These are phyloP conservation scores for Aromia moschata DNA, from an alignment of 2,888 invertebrate species.

Conservation along the genomic window DNA sequence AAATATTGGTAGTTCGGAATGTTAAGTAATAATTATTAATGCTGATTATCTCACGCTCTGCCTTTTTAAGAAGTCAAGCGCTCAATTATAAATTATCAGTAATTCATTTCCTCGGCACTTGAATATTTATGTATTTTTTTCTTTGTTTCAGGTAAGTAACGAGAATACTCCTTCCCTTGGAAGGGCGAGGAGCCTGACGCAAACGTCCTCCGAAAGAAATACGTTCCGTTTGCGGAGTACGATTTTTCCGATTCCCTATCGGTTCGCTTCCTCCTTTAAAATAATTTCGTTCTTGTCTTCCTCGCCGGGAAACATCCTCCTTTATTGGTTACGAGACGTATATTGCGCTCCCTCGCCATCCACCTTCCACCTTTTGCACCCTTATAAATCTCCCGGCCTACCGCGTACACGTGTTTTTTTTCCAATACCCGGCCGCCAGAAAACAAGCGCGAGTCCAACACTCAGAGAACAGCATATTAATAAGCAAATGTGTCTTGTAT, in stretches of 20 bases:
- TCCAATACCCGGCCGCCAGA: neutral
- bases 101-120: neutral
- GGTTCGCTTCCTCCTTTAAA: neutral
- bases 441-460: neutral
- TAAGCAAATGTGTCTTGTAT: too few species aligned
- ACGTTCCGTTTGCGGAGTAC: too few species aligned
- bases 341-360: neutral
- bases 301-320: neutral
- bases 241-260: neutral
- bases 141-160: constrained; percentile 5
- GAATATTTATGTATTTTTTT: neutral
- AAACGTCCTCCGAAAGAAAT: too few species aligned
- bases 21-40: neutral
- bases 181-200: neutral
- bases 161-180: neutral
- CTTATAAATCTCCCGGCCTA: neutral
- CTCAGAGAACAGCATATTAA: too few species aligned
- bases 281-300: neutral
- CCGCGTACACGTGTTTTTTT: constrained; percentile 6
- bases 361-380: neutral
- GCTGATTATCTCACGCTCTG: neutral
- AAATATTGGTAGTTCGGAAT: constrained; percentile 3
- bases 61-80: constrained; percentile 2
- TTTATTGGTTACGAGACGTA: constrained; percentile 1
- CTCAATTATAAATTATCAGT: neutral